Evolutionary conservation across 2,113 vertebrate genomes (phyloP).

Genomic region (Hemibagrus wyckioides): DNA sequence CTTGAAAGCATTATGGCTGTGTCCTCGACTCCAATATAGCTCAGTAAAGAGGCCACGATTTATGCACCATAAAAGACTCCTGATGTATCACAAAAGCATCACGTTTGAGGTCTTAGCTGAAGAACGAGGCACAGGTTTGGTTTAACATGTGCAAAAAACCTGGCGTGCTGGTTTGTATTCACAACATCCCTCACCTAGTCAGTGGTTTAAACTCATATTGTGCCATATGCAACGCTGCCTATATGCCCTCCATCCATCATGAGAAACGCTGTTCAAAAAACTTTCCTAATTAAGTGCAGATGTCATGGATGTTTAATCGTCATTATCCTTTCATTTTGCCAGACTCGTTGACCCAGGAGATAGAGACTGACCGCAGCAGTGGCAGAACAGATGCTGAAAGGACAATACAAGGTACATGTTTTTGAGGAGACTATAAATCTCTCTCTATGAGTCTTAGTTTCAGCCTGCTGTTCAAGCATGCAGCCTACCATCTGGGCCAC

Average conservation of each 20-base stretch:
- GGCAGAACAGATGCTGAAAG: slow-evolving; percentile 99
- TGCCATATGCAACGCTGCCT: slow-evolving; percentile 31
- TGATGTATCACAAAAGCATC: slow-evolving; percentile 19
- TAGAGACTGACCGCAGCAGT: slow-evolving; percentile 99
- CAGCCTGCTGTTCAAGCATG: slow-evolving; percentile 95
- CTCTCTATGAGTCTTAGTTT: slow-evolving; percentile 88
- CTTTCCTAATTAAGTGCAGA: slow-evolving; percentile 65
- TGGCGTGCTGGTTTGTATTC: slow-evolving; percentile 36
- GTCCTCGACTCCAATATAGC: slow-evolving; percentile 12
- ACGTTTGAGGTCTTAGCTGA: slow-evolving; percentile 14
- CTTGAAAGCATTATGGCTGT: slow-evolving; percentile 33
- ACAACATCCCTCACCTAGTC: slow-evolving; percentile 14
- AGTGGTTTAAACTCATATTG: slow-evolving; percentile 31
- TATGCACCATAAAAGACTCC: slow-evolving; percentile 36
- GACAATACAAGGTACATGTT: slow-evolving; percentile 99
- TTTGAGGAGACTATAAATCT: slow-evolving; percentile 98
- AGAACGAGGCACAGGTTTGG: not conserved
- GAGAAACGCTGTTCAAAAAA: slow-evolving; percentile 63
- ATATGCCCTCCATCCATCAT: slow-evolving; percentile 60
- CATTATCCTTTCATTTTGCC: slow-evolving; percentile 87
- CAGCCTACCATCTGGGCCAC: slow-evolving; percentile 97
- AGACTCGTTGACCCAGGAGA: slow-evolving; percentile 99
- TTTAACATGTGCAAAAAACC: slow-evolving; percentile 19
- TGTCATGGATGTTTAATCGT: slow-evolving; percentile 77
- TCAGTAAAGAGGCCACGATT: slow-evolving; percentile 16